Conservation (phyloP, 2,113 vertebrate species). For the Phaethornis superciliosus region DNA sequence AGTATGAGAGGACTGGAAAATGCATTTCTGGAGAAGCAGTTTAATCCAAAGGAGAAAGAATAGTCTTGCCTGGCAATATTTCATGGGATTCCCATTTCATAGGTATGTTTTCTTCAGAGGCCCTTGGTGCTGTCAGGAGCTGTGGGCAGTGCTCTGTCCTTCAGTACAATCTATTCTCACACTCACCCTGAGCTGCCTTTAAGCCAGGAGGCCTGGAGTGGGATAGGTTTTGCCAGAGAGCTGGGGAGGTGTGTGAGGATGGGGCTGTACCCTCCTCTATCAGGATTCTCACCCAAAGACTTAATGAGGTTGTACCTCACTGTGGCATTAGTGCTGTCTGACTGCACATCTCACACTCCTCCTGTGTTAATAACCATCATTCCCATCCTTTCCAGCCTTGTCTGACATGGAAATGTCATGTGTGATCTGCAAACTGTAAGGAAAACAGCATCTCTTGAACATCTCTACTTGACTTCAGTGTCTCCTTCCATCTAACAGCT, state of each 20-base stretch:
- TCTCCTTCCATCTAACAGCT: slow-evolving; percentile 59
- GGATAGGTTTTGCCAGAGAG: not conserved
- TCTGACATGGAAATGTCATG: slow-evolving; percentile 26
- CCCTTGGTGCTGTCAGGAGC: not conserved
- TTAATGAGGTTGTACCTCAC: not conserved
- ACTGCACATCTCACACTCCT: not conserved
- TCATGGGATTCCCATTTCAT: not conserved
- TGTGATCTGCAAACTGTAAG: slow-evolving; percentile 24
- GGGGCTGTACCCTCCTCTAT: not conserved
- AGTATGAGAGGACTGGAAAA: not conserved
- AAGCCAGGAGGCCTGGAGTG: not conserved
- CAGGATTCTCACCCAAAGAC: not conserved
- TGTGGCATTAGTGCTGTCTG: not conserved
- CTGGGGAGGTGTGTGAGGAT: not conserved
- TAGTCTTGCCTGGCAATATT: not conserved
- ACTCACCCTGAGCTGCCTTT: not conserved
- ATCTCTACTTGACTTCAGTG: slow-evolving; percentile 4
- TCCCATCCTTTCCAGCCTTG: not conserved
- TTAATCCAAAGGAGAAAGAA: not conserved
- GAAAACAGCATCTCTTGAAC: slow-evolving; percentile 12
- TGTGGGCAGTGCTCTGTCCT: not conserved
- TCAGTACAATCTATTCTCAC: not conserved
- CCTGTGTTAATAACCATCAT: not conserved
- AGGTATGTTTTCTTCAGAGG: not conserved
- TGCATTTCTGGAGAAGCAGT: not conserved